Conservation (phyloP, 2,888 invertebrate species). For the Antheraea assamensis region DNA sequence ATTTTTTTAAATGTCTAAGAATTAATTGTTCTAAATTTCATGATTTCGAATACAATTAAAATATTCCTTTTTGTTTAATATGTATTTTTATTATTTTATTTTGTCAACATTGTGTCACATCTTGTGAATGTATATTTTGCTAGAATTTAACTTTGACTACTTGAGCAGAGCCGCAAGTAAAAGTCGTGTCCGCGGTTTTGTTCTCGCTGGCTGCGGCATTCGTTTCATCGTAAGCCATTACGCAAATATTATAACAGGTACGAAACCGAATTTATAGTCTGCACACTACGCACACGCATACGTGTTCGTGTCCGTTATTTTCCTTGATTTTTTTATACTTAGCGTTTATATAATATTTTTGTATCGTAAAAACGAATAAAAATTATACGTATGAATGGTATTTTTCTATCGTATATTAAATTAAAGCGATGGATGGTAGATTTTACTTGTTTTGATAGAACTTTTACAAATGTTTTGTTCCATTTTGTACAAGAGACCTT, state of each 20-base stretch:
- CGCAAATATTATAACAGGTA: neutral
- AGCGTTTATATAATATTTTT: neutral
- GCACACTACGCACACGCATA: neutral
- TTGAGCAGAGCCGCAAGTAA: too few species aligned
- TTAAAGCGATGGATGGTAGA: neutral
- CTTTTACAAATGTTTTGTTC: neutral
- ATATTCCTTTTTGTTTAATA: neutral
- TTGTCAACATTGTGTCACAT: neutral
- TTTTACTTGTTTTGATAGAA: neutral
- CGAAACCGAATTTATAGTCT: conserved; percentile 10
- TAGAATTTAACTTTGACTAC: neutral
- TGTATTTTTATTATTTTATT: neutral
- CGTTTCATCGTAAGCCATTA: neutral
- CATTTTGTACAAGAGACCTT: neutral
- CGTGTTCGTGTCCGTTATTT: neutral
- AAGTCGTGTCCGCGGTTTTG: neutral
- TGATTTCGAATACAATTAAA: neutral
- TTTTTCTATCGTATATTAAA: neutral
- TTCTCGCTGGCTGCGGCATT: neutral
- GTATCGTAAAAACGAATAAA: neutral
- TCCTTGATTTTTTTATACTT: neutral
- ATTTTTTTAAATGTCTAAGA: neutral
- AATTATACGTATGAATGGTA: neutral
- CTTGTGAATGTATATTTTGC: neutral
- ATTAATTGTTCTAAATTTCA: neutral